Evolutionary conservation across 2,888 invertebrate species (phyloP), one percentile per base, ranked within the genome.

Genomic region (Drosophila trichaetosa): DNA sequence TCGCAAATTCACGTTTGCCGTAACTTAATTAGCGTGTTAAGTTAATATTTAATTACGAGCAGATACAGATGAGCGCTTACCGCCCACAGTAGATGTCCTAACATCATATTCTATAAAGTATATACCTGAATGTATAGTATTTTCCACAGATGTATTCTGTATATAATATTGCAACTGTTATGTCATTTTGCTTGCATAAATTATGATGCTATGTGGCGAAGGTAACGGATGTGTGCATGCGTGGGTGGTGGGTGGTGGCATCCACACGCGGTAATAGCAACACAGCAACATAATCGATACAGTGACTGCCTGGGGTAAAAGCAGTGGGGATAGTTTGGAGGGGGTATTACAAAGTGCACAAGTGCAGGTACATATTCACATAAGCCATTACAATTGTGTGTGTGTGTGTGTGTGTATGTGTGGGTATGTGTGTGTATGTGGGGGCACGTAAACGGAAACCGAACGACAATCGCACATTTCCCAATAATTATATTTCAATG

Each of bases 401-500:
- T 21, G 46, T 21, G 7, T 1, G 21, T 68, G 16, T 42, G 58
- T 38, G 58, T 38, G 59, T 29, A 29, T 63, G 56, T 64, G 27
- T 31, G 21, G 54, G 36, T 31, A 24, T 63, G 56, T 60, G 51
- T 57, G 42, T 54, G 51, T 56, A 40, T 36, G 57, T 36, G 48
- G 42, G 54, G 63, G 60, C 79, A 89, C 79, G 87, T 87, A 78
- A 89, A 79, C 87, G 90, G 87, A 87, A 90, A 90, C 89, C 81
- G 70, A 87, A 74, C 77, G 91, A 90, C 90, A 91, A 91, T 83
- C 91, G 84, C 83, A 83, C 89, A 89, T 91, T 91, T 91, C 89
- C 89, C 92, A 91, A 91, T 91, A 91, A 91, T 91, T 91, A 91
- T 91, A 91, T 86, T 87, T 89, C 91, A 91, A 89, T 91, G 89